Evolutionary conservation across 2,113 vertebrate genomes (phyloP).

Genomic region (Nestor notabilis): DNA sequence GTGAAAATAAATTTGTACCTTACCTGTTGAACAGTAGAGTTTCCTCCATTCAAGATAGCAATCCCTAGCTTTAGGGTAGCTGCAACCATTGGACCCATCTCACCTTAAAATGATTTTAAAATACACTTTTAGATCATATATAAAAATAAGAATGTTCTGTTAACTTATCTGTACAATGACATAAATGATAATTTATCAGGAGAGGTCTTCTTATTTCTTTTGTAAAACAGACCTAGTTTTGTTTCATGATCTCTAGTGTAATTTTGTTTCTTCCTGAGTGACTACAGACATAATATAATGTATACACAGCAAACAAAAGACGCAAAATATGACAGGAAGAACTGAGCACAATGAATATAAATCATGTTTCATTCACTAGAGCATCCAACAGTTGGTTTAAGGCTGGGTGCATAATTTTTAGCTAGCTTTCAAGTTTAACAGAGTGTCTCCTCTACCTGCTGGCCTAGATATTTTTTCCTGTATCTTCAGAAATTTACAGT

Average conservation of each 20-base stretch:
- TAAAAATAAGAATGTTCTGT: not conserved
- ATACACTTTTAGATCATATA: not conserved
- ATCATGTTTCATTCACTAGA: not conserved
- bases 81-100: conserved; percentile 96
- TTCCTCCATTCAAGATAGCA: conserved; percentile 93
- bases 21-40: conserved; percentile 96
- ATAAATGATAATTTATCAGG: not conserved
- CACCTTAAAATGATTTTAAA: conserved; percentile 78
- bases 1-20: not conserved
- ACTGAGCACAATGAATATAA: not conserved
- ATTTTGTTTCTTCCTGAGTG: not conserved
- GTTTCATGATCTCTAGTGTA: not conserved
- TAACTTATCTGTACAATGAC: not conserved
- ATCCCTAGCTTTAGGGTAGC: conserved; percentile 95
- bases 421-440: not conserved
- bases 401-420: not conserved
- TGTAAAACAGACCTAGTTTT: not conserved
- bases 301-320: not conserved
- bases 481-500: not conserved
- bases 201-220: not conserved
- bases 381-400: not conserved
- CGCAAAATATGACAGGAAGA: not conserved
- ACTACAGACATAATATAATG: not conserved
- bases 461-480: not conserved
- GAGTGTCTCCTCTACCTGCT: not conserved